Evolutionary conservation across 2,888 invertebrate genomes (phyloP).

Genomic region (Drepana falcataria): DNA sequence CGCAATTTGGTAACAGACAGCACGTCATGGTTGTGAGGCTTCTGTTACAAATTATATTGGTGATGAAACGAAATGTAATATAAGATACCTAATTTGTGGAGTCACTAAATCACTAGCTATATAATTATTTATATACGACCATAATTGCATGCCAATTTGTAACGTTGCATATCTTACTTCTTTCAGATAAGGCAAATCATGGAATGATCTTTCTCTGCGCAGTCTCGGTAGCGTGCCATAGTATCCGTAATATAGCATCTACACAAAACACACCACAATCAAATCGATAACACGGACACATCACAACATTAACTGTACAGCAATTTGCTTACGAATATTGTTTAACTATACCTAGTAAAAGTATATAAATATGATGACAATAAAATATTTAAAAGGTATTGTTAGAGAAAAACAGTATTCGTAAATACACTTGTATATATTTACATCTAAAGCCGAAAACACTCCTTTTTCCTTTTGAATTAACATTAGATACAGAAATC

Average conservation of each 20-base stretch:
- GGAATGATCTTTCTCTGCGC: slow-evolving; percentile 87
- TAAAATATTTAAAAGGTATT: too few species aligned
- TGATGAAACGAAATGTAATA: not conserved
- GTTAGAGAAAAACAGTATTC: too few species aligned
- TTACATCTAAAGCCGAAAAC: too few species aligned
- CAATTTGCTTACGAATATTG: not conserved
- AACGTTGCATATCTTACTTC: slow-evolving; percentile 81
- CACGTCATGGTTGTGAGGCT: too few species aligned
- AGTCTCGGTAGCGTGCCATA: slow-evolving; percentile 86
- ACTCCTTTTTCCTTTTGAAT: too few species aligned
- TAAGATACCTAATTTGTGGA: slow-evolving; percentile 16
- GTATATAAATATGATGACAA: too few species aligned
- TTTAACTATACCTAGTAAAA: too few species aligned
- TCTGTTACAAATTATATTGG: not conserved
- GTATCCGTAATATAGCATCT: slow-evolving; percentile 85
- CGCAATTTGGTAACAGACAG: too few species aligned
- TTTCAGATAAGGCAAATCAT: slow-evolving; percentile 86
- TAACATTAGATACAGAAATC: too few species aligned
- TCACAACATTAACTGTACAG: not conserved
- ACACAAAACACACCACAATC: slow-evolving; percentile 46
- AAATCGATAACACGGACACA: slow-evolving; percentile 17
- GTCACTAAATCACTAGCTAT: slow-evolving; percentile 22
- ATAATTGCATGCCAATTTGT: slow-evolving; percentile 46
- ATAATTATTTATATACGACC: slow-evolving; percentile 17
- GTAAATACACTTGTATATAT: too few species aligned